These are phyloP conservation scores for Dendrolimus kikuchii DNA, from an alignment of 1,140 invertebrate genomes.

Conservation along the genomic window DNA sequence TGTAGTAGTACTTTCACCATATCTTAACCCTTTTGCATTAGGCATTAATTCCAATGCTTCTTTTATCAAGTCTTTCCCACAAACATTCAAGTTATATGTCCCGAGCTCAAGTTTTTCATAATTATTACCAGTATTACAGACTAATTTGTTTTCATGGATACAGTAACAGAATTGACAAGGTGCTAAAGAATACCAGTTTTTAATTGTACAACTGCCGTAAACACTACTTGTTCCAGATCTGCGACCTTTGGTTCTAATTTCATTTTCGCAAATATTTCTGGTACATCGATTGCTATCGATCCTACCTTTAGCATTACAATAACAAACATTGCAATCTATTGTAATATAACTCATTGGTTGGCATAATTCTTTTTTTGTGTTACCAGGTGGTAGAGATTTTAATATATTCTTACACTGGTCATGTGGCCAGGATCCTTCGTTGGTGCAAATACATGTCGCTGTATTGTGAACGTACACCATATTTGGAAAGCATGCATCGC, in stretches of 20 bases:
- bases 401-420: slow-evolving; percentile 18
- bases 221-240: slow-evolving; percentile 12
- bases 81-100: slow-evolving; percentile 28
- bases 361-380: slow-evolving; percentile 15
- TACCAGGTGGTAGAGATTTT: slow-evolving; percentile 2
- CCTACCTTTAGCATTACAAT: slow-evolving; percentile 26
- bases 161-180: slow-evolving; percentile 50
- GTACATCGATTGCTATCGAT: slow-evolving; percentile 38
- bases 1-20: background rate
- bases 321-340: slow-evolving; percentile 45
- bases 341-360: slow-evolving; percentile 26
- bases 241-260: slow-evolving; percentile 6
- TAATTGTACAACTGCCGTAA: slow-evolving; percentile 25
- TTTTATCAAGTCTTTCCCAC: slow-evolving; percentile 28
- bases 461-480: slow-evolving; percentile 22
- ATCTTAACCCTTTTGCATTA: slow-evolving; percentile 5
- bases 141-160: slow-evolving; percentile 32
- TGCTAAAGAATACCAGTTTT: slow-evolving; percentile 38
- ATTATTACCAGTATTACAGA: slow-evolving; percentile 30
- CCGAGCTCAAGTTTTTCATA: slow-evolving; percentile 21
- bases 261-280: slow-evolving; percentile 26
- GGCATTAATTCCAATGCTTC: slow-evolving; percentile 24
- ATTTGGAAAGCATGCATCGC: slow-evolving; percentile 21
- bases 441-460: slow-evolving; percentile 31
- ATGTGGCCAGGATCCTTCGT: slow-evolving; percentile 35